Evolutionary conservation across 2,113 vertebrate genomes (phyloP), one percentile per base, ranked within the genome.

Genomic region (Panthera leo): DNA sequence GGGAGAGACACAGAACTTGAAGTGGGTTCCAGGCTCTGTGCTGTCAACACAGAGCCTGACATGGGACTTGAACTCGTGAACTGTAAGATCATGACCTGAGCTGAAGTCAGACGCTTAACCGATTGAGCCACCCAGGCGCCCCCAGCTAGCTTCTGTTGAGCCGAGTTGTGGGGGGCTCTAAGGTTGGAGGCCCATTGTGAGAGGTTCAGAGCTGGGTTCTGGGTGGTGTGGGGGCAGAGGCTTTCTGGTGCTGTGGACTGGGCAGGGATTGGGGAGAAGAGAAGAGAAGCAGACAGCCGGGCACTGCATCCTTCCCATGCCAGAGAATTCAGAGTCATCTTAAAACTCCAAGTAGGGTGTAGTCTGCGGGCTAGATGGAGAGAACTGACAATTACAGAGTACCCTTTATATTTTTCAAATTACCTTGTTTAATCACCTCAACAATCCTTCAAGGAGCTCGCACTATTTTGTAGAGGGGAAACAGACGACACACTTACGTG

Each of bases 341-440:
- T 71, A 90, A 89, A 94, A 12, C 93, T 92, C 73, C 19, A 36
- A 61, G 80, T 67, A 27, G 19, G 36, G 36, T 63, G 48, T 9
- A 18, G 9, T 84, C 82, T 31, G 45, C 39, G 55, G 82, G 45
- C 68, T 68, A 25, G 34, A n/a, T 53, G 36, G 70, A 87, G 83
- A 95, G 68, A 45, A 76, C 14, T 45, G 34, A 42, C 31, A 42
- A 80, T 92, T 84, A 55, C 39, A 36, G 36, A 71, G n/a, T 39
- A 34, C 25, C 42, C 91, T 91, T 61, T 79, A 34, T 78, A 80
- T 55, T 48, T 91, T 88, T 10, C 61, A 92, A 90, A 79, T 55
- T 29, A 63, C 88, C 71, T 94, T 70, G 23, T 84, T 90, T 87
- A 71, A 67, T 91, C 89, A 71, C 39, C 79, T 88, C 70, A 76